Evolutionary conservation across 2,888 invertebrate species (phyloP), one percentile per base, ranked within the genome.

Genomic region (Oscheius sp.): DNA sequence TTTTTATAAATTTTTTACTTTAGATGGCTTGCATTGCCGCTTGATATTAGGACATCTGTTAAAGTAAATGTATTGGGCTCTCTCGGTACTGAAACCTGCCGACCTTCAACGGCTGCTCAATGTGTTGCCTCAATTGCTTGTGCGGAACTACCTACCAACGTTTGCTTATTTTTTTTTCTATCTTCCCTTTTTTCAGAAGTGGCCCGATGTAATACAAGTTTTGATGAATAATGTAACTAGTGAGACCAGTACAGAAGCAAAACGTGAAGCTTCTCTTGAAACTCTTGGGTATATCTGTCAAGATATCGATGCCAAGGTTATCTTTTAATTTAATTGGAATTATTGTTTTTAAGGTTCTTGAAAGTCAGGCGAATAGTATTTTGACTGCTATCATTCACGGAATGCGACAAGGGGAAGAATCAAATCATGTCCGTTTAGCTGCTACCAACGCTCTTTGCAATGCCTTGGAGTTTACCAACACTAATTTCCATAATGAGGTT

Each of bases 51-150:
- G 86, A 90, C 90, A 80, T 93, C 93, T 86, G 92, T 98, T 67
- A 98, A 98, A 88, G 92, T 92, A 88, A 96, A 96, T 90, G 95
- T 95, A 90, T 90, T 98, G 83, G 91, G 91, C 80, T 92, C 97
- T 12, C 90, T 99, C 81, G 97, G 98, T 70, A 97, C 98, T 72
- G 98, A 99, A 89, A 92, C 86, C 12, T 92, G 91, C 75, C 90
- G 97, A 74, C 98, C 97, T 1, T 95, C 95, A 82, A 94, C 95
- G 61, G 97, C 97, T 6, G 97, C 98, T 0, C 98, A 98, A 88
- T 99, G 98, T 89, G 95, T 99, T 50, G 97, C 98, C 0, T 95
- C 95, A 87, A 94, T 99, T 71, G 98, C 96, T 0, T 94, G 96
- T 57, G 92, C 95, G 33, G 98, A 99, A 88, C 89, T 99, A 71